phyloP scores from a whole-genome alignment of 2,113 vertebrate species.

The Hippocampus zosterae region DNA sequence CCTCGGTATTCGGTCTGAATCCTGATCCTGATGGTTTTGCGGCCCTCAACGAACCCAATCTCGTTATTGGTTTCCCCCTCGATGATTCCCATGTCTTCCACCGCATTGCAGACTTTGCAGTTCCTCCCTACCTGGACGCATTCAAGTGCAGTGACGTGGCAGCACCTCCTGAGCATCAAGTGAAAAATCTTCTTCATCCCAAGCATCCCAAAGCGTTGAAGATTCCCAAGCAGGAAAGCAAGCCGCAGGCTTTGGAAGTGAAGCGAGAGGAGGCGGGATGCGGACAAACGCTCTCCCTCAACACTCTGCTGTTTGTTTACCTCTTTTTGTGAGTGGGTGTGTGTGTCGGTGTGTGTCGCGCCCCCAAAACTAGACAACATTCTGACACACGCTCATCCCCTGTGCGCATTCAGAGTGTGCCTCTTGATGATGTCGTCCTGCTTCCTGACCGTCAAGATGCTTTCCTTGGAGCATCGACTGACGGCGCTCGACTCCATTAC shows the following conservation, averaged over 20 bases:
- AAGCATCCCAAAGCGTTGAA: background rate
- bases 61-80: background rate
- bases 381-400: conserved; percentile 14
- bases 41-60: background rate
- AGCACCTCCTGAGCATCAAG: conserved; percentile 49
- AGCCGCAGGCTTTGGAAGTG: conserved; percentile 44
- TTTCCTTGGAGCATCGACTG: conserved; percentile 80
- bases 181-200: conserved; percentile 31
- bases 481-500: conserved; percentile 68
- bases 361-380: background rate
- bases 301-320: conserved; percentile 80
- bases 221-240: conserved; percentile 40
- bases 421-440: conserved; percentile 83
- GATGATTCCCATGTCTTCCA: background rate
- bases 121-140: conserved; percentile 73
- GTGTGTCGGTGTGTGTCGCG: background rate
- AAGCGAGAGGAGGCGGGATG: conserved; percentile 54
- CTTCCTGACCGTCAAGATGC: conserved; percentile 87
- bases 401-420: conserved; percentile 74
- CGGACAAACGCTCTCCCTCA: conserved; percentile 73
- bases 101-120: conserved; percentile 58
- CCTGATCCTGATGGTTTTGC: no score
- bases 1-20: no score
- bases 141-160: conserved; percentile 64
- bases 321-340: conserved; percentile 81